Conservation (phyloP, 2,888 invertebrate genomes). For the Cephus pygmeus region DNA sequence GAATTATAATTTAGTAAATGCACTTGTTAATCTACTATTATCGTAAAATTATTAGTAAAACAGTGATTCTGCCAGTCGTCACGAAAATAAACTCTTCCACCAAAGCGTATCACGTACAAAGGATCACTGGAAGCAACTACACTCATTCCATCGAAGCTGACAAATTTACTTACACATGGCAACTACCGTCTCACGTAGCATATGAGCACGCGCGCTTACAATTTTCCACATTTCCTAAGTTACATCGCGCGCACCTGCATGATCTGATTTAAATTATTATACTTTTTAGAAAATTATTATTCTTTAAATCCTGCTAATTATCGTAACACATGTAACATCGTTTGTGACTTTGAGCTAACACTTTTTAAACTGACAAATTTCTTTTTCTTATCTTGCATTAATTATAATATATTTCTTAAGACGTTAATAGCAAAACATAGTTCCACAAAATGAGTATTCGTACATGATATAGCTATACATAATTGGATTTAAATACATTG, state of each 20-base stretch:
- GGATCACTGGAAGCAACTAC: not conserved
- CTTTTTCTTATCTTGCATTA: not conserved
- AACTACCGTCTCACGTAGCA: not conserved
- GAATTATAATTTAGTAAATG: not conserved
- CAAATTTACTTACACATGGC: not conserved
- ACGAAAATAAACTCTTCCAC: not conserved
- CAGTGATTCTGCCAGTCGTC: not conserved
- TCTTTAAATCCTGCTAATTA: not conserved
- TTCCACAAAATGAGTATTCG: not conserved
- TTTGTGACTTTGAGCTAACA: not conserved
- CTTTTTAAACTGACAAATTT: not conserved
- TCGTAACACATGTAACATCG: not conserved
- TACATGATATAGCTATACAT: too few relatives aligned
- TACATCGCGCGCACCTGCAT: not conserved
- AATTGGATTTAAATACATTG: not conserved
- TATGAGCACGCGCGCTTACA: not conserved
- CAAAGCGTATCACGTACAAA: not conserved
- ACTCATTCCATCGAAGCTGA: not conserved
- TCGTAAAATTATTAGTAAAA: not conserved
- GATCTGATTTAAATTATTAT: not conserved
- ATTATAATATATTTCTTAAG: not conserved
- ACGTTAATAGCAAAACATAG: not conserved
- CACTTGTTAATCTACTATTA: not conserved
- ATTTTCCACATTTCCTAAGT: not conserved
- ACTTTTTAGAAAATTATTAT: not conserved